Evolutionary conservation across 2,888 invertebrate species (phyloP).

Genomic region (Acleris holmiana): DNA sequence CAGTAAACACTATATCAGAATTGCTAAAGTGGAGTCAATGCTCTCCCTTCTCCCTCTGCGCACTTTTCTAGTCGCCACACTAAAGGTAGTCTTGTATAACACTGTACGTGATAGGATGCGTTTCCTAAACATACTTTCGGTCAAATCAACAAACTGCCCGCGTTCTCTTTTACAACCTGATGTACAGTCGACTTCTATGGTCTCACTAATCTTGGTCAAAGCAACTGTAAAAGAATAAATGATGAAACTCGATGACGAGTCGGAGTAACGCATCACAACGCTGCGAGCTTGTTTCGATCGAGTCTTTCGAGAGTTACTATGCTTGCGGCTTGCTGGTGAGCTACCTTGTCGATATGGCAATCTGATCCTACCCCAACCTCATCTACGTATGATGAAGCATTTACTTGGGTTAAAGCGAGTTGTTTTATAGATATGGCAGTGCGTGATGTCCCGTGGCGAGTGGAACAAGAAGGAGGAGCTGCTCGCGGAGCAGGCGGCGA

Average conservation of each 20-base stretch:
- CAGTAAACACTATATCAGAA: too few species aligned
- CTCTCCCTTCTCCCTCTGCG: too few species aligned
- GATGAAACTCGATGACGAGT: conserved; percentile 85
- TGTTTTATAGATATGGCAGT: conserved; percentile 92
- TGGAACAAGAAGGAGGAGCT: conserved; percentile 99
- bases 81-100: too few species aligned
- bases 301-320: conserved; percentile 62
- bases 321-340: conserved; percentile 45
- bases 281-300: conserved; percentile 49
- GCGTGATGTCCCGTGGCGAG: conserved; percentile 97
- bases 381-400: background rate
- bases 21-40: too few species aligned
- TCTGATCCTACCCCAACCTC: conserved; percentile 56
- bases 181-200: too few species aligned
- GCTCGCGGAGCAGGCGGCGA: conserved; percentile 97
- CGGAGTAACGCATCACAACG: conserved; percentile 57
- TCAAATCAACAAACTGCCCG: too few species aligned
- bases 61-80: too few species aligned
- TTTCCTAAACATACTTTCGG: too few species aligned
- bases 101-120: too few species aligned
- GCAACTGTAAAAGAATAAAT: conserved; percentile 44
- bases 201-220: too few species aligned
- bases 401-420: conserved; percentile 4
- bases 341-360: conserved; percentile 72
- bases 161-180: too few species aligned